A percentile compares a stretch with the other conserved stretches of the same genome.
Conservation (phyloP, 2,113 vertebrate genomes). For the Eonycteris spelaea region DNA sequence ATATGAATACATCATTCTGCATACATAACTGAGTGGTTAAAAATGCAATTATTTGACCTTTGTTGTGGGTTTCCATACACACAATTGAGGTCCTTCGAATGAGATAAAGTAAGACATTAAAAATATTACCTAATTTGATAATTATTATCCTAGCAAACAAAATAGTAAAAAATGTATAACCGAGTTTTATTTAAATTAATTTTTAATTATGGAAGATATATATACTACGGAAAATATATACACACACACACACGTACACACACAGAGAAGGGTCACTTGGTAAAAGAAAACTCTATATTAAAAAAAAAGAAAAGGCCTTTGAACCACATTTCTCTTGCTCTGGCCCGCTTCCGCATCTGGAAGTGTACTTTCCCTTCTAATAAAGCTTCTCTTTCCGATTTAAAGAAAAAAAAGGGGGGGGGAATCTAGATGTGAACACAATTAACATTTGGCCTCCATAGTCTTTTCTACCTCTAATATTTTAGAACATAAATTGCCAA, state of each 20-base stretch:
- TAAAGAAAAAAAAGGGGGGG: too few species aligned
- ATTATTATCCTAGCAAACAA: not conserved
- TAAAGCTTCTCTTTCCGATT: too few species aligned
- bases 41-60: constrained; percentile 4
- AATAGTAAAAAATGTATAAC: not conserved
- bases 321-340: too few species aligned
- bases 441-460: not conserved
- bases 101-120: not conserved
- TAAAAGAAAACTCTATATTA: not conserved
- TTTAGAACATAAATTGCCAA: not conserved
- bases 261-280: not conserved
- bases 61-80: not conserved
- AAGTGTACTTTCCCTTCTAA: too few species aligned
- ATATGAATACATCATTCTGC: not conserved
- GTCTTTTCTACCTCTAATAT: not conserved
- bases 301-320: not conserved
- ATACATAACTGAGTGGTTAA: not conserved
- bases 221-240: not conserved
- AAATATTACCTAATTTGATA: constrained; percentile 19
- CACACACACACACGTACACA: too few species aligned
- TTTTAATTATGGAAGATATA: not conserved
- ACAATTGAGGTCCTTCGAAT: constrained; percentile 36
- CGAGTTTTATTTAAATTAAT: not conserved
- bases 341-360: too few species aligned
- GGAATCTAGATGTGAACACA: not conserved